phyloP scores from a whole-genome alignment of 2,113 vertebrate genomes.

The Cervus canadensis region DNA sequence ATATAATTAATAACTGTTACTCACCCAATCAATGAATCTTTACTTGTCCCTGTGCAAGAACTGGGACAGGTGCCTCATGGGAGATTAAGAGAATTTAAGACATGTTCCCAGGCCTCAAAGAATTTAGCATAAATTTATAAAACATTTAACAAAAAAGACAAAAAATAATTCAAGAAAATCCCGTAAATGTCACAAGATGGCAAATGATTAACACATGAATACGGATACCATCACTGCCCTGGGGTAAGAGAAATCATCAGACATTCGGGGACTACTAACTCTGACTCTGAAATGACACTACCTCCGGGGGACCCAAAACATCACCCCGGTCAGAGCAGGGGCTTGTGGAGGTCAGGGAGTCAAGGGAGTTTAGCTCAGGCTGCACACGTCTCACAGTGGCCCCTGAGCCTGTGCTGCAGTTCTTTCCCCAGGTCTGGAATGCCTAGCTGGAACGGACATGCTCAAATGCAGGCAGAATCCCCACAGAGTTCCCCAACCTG shows the following conservation, averaged over 20 bases:
- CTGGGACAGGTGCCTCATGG: not conserved
- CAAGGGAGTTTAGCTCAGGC: not conserved
- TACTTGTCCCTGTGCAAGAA: not conserved
- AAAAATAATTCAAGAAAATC: not conserved
- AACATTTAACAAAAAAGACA: not conserved
- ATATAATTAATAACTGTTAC: not conserved
- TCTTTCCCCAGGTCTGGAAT: not conserved
- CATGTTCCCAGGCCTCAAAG: not conserved
- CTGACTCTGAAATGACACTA: not conserved
- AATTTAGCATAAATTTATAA: not conserved
- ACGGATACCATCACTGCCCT: too few species aligned
- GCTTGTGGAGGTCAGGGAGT: not conserved
- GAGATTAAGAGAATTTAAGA: not conserved
- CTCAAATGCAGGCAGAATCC: not conserved
- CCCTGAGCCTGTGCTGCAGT: not conserved
- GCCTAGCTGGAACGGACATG: rapidly evolving
- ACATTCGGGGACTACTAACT: not conserved
- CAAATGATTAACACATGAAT: not conserved
- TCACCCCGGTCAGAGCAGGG: not conserved
- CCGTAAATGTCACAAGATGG: not conserved
- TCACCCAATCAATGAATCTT: not conserved
- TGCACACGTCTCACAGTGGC: not conserved
- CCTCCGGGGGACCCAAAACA: not conserved
- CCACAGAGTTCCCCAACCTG: not conserved
- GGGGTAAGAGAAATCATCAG: not conserved